These are phyloP conservation scores for Peromyscus eremicus DNA, from an alignment of 2,797 vertebrate species.

Conservation along the genomic window DNA sequence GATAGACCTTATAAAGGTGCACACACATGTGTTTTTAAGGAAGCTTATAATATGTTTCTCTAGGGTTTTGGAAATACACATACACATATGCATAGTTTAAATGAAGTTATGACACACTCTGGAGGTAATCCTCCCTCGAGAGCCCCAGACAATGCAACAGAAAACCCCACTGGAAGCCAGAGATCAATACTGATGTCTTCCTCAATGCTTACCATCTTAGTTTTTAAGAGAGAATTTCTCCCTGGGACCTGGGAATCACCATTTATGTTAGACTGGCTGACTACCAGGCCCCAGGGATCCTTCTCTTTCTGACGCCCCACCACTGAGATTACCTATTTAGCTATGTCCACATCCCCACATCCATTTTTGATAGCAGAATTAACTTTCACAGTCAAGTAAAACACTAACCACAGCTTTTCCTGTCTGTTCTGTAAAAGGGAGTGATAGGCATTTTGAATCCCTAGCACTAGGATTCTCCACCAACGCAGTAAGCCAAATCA, in stretches of 20 bases:
- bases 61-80: background rate
- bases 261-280: background rate
- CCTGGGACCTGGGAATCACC: background rate
- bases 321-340: background rate
- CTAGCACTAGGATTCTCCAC: no score
- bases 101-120: background rate
- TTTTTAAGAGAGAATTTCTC: background rate
- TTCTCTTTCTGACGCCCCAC: background rate
- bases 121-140: background rate
- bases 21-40: background rate
- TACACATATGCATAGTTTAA: background rate
- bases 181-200: background rate
- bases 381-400: slow-evolving; percentile 15
- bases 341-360: background rate
- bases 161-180: background rate
- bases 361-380: background rate
- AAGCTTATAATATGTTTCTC: background rate
- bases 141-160: background rate
- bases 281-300: background rate
- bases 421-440: background rate
- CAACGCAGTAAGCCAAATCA: no score
- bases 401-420: background rate
- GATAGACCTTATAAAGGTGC: slow-evolving; percentile 1
- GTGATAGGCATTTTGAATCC: no score
- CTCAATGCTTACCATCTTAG: background rate